A percentile compares a stretch with the other conserved stretches of the same genome.
Evolutionary conservation across 1,140 invertebrate genomes (phyloP).

Genomic region (Colletes latitarsis): DNA sequence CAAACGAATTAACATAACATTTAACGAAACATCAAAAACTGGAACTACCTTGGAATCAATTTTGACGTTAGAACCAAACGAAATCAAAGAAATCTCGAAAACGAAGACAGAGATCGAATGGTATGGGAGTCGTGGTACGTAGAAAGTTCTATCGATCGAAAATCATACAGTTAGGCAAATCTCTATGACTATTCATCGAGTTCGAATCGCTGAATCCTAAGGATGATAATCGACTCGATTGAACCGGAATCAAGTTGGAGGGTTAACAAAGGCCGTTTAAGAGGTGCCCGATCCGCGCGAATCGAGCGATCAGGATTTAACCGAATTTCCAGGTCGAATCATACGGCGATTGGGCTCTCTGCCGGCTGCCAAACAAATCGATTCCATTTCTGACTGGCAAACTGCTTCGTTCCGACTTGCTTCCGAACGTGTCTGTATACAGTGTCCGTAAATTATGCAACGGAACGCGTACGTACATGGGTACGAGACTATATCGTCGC

Average conservation of each 20-base stretch:
- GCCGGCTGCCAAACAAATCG: conserved; percentile 18
- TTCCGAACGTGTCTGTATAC: background rate
- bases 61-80: too few relatives aligned
- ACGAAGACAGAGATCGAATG: too few relatives aligned
- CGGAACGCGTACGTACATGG: conserved; percentile 31
- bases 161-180: background rate
- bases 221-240: background rate
- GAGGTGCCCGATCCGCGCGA: background rate
- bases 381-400: background rate
- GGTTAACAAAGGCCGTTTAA: background rate
- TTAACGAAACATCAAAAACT: too few relatives aligned
- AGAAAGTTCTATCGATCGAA: too few relatives aligned
- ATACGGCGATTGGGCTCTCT: background rate
- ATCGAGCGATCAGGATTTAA: conserved; percentile 22
- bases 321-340: conserved; percentile 2
- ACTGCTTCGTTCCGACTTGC: conserved; percentile 4
- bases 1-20: too few relatives aligned
- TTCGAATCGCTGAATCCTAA: background rate
- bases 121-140: too few relatives aligned
- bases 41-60: too few relatives aligned
- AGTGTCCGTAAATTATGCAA: conserved; percentile 54
- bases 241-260: background rate
- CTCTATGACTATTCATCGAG: background rate
- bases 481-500: conserved; percentile 16
- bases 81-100: too few relatives aligned